A percentile compares a stretch with the other conserved stretches of the same genome.
Conservation (phyloP, 2,113 vertebrate species). For the Erythrocercus mccallii region DNA sequence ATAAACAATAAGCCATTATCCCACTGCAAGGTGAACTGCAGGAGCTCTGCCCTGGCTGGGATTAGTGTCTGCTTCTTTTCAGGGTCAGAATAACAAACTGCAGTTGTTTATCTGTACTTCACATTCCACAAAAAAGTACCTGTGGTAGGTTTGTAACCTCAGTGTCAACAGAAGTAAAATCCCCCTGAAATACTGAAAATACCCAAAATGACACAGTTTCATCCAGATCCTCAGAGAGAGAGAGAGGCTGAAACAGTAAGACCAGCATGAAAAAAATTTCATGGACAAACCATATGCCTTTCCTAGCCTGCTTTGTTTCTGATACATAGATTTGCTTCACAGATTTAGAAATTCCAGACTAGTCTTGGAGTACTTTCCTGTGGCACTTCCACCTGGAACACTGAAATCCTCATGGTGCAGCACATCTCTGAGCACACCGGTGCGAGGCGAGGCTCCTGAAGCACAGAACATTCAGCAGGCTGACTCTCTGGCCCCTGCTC, state of each 20-base stretch:
- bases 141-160: background rate
- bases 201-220: background rate
- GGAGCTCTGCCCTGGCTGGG: background rate
- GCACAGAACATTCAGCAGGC: background rate
- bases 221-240: background rate
- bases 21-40: background rate
- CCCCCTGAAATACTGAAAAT: background rate
- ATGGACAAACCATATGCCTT: background rate
- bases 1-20: background rate
- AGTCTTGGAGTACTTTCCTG: background rate
- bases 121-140: background rate
- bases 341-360: background rate
- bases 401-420: background rate
- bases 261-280: background rate
- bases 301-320: background rate
- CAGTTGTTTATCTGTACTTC: background rate
- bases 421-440: background rate
- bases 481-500: background rate
- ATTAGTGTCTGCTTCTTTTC: background rate
- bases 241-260: background rate
- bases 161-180: background rate
- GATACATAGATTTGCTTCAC: background rate
- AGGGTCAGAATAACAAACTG: background rate
- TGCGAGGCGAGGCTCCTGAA: background rate
- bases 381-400: background rate